Evolutionary conservation across 2,113 vertebrate genomes (phyloP), one percentile per base, ranked within the genome.

Genomic region (Riparia riparia): DNA sequence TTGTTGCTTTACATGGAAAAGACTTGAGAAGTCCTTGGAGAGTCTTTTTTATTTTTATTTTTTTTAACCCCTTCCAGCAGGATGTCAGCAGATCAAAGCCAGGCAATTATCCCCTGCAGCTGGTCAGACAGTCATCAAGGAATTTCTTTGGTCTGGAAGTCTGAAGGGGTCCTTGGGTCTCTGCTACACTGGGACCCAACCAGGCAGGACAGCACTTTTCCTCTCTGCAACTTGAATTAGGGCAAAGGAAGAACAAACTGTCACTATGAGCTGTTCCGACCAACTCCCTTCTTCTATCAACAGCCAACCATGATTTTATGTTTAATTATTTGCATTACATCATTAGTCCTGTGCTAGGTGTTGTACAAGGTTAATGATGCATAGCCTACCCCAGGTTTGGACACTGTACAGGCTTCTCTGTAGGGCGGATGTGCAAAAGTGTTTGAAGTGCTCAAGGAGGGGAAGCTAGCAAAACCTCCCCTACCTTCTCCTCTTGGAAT

Each of bases 321-420:
- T 91, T 77, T 92, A 90, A 91, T 94, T 97, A 83, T 95, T 95
- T 95, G 64, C 71, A 83, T 95, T 93, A 92, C 86, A 51, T 92
- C 82, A 86, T 83, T 70, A 86, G 31, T 39, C 19, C 72, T 86
- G 32, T 56, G 60, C 71, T 95, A 70, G 41, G 42, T 96, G 71
- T 85, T 90, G 71, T 93, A 78, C 2, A 0, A 64, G 17, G 44
- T 47, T 74, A 56, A 84, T 60, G 73, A 91, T 78, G 73, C 71
- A 94, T 85, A 96, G 54, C 57, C 37, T 91, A 4, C 16, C 25
- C 31, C 28, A 24, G 78, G 51, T 91, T 71, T 85, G 82, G 65
- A 50, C 61, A 42, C 49, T 18, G 56, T 47, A 24, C 42, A 74
- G 60, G 34, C 60, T 93, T 95, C 78, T 71, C 39, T 71, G 45